These are phyloP conservation scores for Pollenia griseotomentosa DNA, from an alignment of 2,888 invertebrate species.

Conservation along the genomic window DNA sequence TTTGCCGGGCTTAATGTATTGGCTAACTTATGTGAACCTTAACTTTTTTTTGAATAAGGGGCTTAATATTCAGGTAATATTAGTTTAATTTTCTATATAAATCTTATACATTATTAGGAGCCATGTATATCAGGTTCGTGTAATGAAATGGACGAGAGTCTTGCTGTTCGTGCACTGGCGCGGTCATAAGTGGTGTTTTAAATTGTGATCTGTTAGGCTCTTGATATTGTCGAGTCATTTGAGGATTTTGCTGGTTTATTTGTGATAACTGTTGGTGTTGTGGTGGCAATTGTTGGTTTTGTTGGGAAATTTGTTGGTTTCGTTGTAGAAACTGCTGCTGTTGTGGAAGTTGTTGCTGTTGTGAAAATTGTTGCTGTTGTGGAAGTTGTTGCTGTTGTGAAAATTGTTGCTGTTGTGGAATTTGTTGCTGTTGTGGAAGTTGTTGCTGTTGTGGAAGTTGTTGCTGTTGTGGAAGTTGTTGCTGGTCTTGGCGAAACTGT, in stretches of 20 bases:
- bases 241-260: neutral
- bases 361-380: neutral
- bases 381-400: neutral
- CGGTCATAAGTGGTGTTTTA: neutral
- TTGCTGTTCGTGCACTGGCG: slow-evolving; percentile 32
- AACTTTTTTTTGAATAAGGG: too few relatives aligned
- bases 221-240: neutral
- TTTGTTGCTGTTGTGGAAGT: neutral
- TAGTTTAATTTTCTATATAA: slow-evolving; percentile 42
- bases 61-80: neutral
- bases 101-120: slow-evolving; percentile 41
- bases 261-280: neutral
- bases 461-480: neutral
- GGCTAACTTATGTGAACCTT: too few relatives aligned
- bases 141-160: neutral
- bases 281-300: neutral
- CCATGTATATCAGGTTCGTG: slow-evolving; percentile 37
- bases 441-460: neutral
- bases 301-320: neutral
- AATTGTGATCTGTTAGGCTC: too few relatives aligned
- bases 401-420: too few relatives aligned
- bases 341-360: too few relatives aligned
- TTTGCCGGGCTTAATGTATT: too few relatives aligned
- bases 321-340: neutral
- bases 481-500: slow-evolving; percentile 1